These are phyloP conservation scores for Drosophila bunnanda DNA, from an alignment of 2,888 invertebrate species.

Conservation along the genomic window DNA sequence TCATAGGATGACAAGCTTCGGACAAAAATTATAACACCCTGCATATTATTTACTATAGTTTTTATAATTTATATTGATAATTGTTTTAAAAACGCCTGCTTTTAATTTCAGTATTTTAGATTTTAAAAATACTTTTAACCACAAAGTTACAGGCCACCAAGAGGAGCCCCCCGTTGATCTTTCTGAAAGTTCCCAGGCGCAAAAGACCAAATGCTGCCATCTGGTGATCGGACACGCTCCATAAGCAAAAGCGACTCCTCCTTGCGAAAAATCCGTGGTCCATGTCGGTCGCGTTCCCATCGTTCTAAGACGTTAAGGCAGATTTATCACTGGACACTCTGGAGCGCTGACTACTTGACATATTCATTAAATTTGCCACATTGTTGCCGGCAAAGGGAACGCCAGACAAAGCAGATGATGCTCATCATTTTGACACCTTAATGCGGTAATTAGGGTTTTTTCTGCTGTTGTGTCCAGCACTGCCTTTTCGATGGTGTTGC, in stretches of 20 bases:
- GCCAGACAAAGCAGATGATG: conserved; percentile 57
- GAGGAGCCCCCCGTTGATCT: background rate
- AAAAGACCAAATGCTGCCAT: conserved; percentile 27
- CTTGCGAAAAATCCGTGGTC: conserved; percentile 2
- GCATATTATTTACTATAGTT: too few relatives aligned
- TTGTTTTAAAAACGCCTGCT: too few relatives aligned
- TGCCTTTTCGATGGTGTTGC: conserved; percentile 11
- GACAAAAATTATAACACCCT: too few relatives aligned
- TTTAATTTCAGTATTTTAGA: too few relatives aligned
- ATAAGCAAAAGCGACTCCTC: conserved; percentile 22
- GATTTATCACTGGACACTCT: conserved; percentile 73
- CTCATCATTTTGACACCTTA: conserved; percentile 83
- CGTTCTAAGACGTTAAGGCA: conserved; percentile 61
- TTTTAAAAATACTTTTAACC: too few relatives aligned
- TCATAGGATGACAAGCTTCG: too few relatives aligned
- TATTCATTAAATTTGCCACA: conserved; percentile 80
- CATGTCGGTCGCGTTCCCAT: conserved; percentile 41
- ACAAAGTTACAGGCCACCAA: background rate
- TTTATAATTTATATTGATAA: too few relatives aligned
- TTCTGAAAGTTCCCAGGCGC: conserved; percentile 20
- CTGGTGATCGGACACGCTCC: conserved; percentile 50
- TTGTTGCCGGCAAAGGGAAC: conserved; percentile 59
- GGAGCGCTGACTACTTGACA: conserved; percentile 76
- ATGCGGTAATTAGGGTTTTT: conserved; percentile 82
- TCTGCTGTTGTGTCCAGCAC: conserved; percentile 7